Conservation (phyloP, 2,113 vertebrate genomes). For the Calidris pugnax region DNA sequence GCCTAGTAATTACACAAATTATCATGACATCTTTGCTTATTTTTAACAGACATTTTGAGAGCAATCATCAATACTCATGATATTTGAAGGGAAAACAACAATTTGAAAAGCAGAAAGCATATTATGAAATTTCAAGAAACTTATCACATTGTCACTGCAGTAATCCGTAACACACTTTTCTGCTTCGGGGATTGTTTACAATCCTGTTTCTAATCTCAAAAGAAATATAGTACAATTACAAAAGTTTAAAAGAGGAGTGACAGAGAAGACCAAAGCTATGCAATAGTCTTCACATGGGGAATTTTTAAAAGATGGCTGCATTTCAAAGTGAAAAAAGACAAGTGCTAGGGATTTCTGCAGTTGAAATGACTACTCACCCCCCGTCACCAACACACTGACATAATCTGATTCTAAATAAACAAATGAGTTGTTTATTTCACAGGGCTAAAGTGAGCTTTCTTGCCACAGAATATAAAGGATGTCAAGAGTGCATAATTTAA, state of each 20-base stretch:
- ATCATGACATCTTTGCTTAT: not conserved
- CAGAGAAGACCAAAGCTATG: not conserved
- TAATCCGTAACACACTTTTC: not conserved
- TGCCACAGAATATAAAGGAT: not conserved
- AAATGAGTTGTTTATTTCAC: not conserved
- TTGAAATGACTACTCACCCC: not conserved
- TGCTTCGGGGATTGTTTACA: not conserved
- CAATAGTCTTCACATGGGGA: not conserved
- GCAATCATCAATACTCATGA: rapidly evolving
- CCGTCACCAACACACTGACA: not conserved
- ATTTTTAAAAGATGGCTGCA: not conserved
- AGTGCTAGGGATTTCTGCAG: not conserved
- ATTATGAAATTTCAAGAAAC: not conserved
- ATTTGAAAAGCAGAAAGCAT: not conserved
- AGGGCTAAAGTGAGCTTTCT: not conserved
- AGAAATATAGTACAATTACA: not conserved
- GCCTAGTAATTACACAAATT: not conserved
- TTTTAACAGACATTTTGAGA: not conserved
- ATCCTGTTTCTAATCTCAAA: not conserved
- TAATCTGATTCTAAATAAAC: not conserved
- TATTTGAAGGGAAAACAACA: not conserved
- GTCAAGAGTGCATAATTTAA: not conserved
- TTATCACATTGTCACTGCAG: not conserved
- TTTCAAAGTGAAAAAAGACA: not conserved
- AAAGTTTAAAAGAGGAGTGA: not conserved